Percentiles rank a stretch among this genome's conserved stretches.
phyloP scores from a whole-genome alignment of 1,140 invertebrate species.

The Cheumatopsyche charites region DNA sequence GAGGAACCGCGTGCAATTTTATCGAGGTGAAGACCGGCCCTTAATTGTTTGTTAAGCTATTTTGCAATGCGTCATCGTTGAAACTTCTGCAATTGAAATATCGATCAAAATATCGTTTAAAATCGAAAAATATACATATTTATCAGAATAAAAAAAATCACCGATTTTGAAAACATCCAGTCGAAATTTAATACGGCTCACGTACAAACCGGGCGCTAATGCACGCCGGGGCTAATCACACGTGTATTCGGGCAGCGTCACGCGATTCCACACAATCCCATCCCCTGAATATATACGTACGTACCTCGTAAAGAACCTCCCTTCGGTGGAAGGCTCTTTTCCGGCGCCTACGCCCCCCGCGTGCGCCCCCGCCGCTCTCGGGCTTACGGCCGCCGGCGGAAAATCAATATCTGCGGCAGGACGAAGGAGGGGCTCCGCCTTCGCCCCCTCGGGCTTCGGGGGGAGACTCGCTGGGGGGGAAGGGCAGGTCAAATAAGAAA shows the following conservation, averaged over 20 bases:
- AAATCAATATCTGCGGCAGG: constrained; percentile 47
- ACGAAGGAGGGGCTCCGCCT: constrained; percentile 13
- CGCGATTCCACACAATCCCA: constrained; percentile 34
- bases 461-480: constrained; percentile 22
- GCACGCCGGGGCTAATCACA: constrained; percentile 43
- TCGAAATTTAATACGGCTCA: too few species aligned
- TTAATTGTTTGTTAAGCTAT: too few species aligned
- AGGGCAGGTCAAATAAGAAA: constrained; percentile 47
- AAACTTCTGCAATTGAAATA: too few species aligned
- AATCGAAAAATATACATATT: too few species aligned
- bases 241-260: constrained; percentile 39
- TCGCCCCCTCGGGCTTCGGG: background rate
- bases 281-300: background rate
- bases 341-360: constrained; percentile 14
- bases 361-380: background rate
- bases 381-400: constrained; percentile 40
- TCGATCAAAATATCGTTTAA: too few species aligned
- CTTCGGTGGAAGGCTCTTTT: background rate
- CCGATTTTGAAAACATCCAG: too few species aligned
- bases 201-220: background rate
- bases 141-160: too few species aligned
- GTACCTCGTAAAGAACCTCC: constrained; percentile 19
- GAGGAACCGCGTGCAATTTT: too few species aligned
- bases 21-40: too few species aligned
- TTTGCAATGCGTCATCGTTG: too few species aligned